A percentile compares a stretch with the other conserved stretches of the same genome.
These are phyloP conservation scores for Macroramphosus scolopax DNA, from an alignment of 2,797 vertebrate genomes.

Conservation along the genomic window DNA sequence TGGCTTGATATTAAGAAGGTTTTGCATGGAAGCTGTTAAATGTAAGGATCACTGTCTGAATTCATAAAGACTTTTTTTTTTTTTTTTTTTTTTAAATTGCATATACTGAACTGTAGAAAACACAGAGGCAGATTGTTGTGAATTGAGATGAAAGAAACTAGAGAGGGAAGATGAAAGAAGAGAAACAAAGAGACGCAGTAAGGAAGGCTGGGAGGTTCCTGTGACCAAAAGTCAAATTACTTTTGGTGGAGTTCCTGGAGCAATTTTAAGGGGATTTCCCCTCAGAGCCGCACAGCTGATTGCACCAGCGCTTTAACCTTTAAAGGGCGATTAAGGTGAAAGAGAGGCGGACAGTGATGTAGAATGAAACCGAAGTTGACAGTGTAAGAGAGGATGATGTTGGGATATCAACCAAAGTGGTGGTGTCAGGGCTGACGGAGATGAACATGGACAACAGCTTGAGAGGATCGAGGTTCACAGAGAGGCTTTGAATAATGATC, in stretches of 20 bases:
- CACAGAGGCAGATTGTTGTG: neutral
- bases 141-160: conserved; percentile 2
- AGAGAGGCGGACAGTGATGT: conserved; percentile 10
- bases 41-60: too few relatives aligned
- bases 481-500: conserved; percentile 36
- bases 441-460: too few relatives aligned
- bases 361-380: conserved; percentile 26
- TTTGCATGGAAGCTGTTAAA: too few relatives aligned
- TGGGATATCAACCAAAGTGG: conserved; percentile 5
- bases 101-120: neutral
- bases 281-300: conserved; percentile 55
- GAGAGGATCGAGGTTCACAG: neutral
- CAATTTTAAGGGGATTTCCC: conserved; percentile 67
- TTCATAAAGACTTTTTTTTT: too few relatives aligned
- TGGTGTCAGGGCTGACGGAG: conserved; percentile 6
- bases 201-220: conserved; percentile 20
- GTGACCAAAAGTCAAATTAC: conserved; percentile 45
- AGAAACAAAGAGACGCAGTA: conserved; percentile 4
- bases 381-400: conserved; percentile 22
- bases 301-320: conserved; percentile 56
- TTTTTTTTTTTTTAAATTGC: too few relatives aligned
- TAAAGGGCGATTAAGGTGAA: conserved; percentile 38
- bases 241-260: conserved; percentile 55
- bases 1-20: too few relatives aligned
- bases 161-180: conserved; percentile 6